Base-by-base conservation (phyloP, 2,113 vertebrate genomes). In the Festucalex cinctus region DNA sequence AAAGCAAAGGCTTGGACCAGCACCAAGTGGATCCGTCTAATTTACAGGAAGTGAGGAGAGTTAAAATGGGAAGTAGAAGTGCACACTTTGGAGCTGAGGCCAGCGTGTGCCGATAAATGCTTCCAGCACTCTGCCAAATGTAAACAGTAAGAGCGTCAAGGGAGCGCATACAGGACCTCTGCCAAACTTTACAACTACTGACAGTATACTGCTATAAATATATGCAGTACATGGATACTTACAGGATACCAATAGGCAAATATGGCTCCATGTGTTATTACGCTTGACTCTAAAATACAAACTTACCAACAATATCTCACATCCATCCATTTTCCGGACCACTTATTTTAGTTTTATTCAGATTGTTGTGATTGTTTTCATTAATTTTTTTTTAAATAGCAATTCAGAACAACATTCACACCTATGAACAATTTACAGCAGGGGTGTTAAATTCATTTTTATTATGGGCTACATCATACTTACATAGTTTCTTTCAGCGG, bases 121-220 rank as follows among this genome's bases (percentile, higher is more conserved):
- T 62, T 62, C 14, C n/a, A 43, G 60, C 60, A 44, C 39, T 62
- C 39, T 62, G 60, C 60, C 60, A 62, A 62, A 62, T 62, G 60
- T 43, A 62, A 62, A 62, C 39, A 62, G 60, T 24, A 62, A 43
- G 60, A 62, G 60, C 7, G 37, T 24, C 60, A 16, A 44, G 60
- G 39, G 60, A 62, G 60, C 22, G n/a, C 39, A 2, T 36, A 8
- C 60, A 26, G 60, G 60, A 62, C 13, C 60, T 44, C 60, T 43
- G 60, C 60, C 60, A 62, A 62, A 62, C 39, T 62, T 62, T 43
- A 41, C 12, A 43, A 61, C 35, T 6, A 39, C 36, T 41, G 59
- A 62, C 22, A 24, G n/a, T 62, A 62, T 24, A 24, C 36, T 16
- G 59, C 10, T 62, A 43, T 62, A 62, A 41, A 41, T 62, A 41